A percentile compares a stretch with the other conserved stretches of the same genome.
These are phyloP conservation scores for Bombus sibiricus DNA, from an alignment of 1,140 invertebrate species.

Conservation along the genomic window DNA sequence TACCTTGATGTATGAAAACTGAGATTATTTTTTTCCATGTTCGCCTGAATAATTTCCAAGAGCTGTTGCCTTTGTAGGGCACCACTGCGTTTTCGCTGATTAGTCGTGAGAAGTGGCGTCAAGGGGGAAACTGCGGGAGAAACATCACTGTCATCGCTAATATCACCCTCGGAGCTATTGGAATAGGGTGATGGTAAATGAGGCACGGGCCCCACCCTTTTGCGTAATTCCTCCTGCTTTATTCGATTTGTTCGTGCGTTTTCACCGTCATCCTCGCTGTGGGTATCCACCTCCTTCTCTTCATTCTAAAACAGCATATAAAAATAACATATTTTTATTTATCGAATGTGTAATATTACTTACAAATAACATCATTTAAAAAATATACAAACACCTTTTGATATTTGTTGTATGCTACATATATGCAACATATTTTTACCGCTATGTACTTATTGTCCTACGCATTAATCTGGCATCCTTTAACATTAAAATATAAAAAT, in stretches of 20 bases:
- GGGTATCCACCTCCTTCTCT: slow-evolving; percentile 72
- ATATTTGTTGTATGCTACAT: fast-evolving
- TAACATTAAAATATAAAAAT: neutral
- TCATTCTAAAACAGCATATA: slow-evolving; percentile 61
- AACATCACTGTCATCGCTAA: slow-evolving; percentile 80
- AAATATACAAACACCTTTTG: neutral
- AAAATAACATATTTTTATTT: neutral
- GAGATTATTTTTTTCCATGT: slow-evolving; percentile 95
- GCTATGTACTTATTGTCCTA: too few species aligned
- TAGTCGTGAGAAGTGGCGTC: slow-evolving; percentile 77
- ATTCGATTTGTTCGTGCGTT: slow-evolving; percentile 72
- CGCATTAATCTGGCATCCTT: neutral
- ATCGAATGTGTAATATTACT: neutral
- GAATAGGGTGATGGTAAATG: slow-evolving; percentile 78
- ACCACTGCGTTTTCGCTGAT: slow-evolving; percentile 84
- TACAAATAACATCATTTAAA: neutral
- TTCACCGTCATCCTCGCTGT: slow-evolving; percentile 77
- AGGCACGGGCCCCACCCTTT: slow-evolving; percentile 77
- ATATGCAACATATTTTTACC: neutral
- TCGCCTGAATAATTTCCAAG: slow-evolving; percentile 93
- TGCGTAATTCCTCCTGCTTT: slow-evolving; percentile 78
- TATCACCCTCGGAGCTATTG: slow-evolving; percentile 80
- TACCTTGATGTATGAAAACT: slow-evolving; percentile 91
- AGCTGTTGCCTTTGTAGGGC: slow-evolving; percentile 91
- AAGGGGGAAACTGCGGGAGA: slow-evolving; percentile 77